Evolutionary conservation across 2,888 invertebrate species (phyloP), one percentile per base, ranked within the genome.

Genomic region (Leptogaster cylindrica): DNA sequence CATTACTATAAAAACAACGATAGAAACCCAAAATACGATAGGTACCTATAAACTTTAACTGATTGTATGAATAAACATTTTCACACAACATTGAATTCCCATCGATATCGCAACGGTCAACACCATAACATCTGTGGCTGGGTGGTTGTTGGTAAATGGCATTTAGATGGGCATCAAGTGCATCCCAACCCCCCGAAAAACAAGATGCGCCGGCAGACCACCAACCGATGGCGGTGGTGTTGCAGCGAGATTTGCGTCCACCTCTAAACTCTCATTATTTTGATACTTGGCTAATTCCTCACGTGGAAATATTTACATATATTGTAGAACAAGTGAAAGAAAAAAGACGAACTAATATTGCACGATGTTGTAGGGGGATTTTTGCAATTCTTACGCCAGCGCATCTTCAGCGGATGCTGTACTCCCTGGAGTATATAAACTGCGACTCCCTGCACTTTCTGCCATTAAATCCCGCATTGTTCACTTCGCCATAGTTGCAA

Each of bases 381-480:
- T 33, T 31, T 48, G 64, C 46, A 48, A 64, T 27, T 46, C 48
- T 64, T 64, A 44, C 44, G 14, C 7, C 61, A 25, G 16, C 36
- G 18, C 14, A 36, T 28, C 14, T 27, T 41, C 36, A n/a, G 14
- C 48, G 46, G 36, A 63, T 64, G 48, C 48, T 48, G 25, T 18
- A 50, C 39, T 33, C 48, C 48, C 36, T 50, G 14, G 65, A 10
- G 65, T 80, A 80, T 80, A 80, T 79, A 80, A 79, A 80, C 77
- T 74, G 74, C 75, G 75, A 75, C 75, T 76, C 76, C 77, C 77
- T 78, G 79, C 76, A 78, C 76, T 77, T 74, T 76, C 75, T 74
- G 79, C 79, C 80, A 80, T 80, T 79, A 79, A 78, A 77, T 77
- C 77, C 77, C 78, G 79, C 74, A 67, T 58, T 73, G 72, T 72